A percentile compares a stretch with the other conserved stretches of the same genome.
Conservation (phyloP, 2,113 vertebrate genomes). For the Onychorhynchus coronatus region DNA sequence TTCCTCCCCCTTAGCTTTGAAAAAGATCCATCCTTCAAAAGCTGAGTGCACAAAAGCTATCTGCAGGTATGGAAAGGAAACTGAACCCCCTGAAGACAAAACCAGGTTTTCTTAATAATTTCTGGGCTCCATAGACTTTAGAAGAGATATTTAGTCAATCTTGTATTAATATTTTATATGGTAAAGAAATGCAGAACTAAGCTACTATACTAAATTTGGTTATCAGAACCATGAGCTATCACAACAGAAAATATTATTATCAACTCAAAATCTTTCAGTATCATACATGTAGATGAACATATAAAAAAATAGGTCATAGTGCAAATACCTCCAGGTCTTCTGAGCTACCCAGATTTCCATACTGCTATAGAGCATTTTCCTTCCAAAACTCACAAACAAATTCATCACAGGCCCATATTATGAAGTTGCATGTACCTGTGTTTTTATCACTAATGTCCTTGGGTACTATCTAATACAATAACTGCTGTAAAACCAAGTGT, state of each 20-base stretch:
- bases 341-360: not conserved
- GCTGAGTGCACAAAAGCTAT: conserved; percentile 57
- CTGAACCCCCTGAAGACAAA: conserved; percentile 61
- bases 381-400: not conserved
- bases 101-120: conserved; percentile 57
- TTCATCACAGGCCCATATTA: not conserved
- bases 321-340: not conserved
- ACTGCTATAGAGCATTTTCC: not conserved
- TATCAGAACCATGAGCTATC: conserved; percentile 24
- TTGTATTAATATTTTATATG: conserved; percentile 71
- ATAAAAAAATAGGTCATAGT: not conserved
- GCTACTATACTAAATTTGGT: conserved; percentile 28
- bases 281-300: conserved; percentile 34
- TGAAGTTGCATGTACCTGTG: not conserved
- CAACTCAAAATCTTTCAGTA: conserved; percentile 13
- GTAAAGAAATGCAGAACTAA: conserved; percentile 46
- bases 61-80: conserved; percentile 63
- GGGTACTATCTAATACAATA: not conserved
- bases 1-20: conserved; percentile 65
- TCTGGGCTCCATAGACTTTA: conserved; percentile 39
- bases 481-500: not conserved
- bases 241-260: conserved; percentile 2
- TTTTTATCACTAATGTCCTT: not conserved
- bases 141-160: conserved; percentile 65
- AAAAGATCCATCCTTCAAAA: conserved; percentile 67